phyloP scores from a whole-genome alignment of 2,888 invertebrate species.

The Conistra vaccinii region DNA sequence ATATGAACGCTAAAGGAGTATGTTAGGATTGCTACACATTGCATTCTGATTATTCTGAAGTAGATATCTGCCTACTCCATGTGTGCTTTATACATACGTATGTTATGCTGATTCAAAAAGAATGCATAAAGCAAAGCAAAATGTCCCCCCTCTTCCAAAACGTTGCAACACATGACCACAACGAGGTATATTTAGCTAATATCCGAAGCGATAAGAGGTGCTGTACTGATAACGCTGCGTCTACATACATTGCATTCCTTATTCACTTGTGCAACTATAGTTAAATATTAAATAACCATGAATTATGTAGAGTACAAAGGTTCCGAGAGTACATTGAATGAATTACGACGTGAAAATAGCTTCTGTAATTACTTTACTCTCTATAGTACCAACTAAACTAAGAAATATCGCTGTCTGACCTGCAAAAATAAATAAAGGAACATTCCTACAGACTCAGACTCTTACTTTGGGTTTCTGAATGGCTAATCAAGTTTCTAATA shows the following conservation, averaged over 20 bases:
- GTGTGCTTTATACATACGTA: no score
- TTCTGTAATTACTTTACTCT: no score
- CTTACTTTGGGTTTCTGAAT: neutral
- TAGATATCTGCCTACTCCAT: neutral
- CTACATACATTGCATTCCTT: constrained; percentile 45
- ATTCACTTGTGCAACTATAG: constrained; percentile 26
- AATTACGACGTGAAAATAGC: neutral
- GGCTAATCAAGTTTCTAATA: neutral
- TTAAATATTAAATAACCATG: constrained; percentile 27
- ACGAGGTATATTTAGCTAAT: constrained; percentile 53
- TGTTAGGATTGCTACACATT: neutral
- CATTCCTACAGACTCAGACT: neutral
- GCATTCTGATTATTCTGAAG: neutral
- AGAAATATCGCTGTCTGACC: neutral
- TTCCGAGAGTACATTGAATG: neutral
- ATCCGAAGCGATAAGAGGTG: constrained; percentile 36
- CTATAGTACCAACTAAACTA: neutral
- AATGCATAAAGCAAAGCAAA: constrained; percentile 13
- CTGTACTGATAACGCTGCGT: constrained; percentile 44
- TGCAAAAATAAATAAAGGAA: neutral
- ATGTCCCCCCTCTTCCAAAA: neutral
- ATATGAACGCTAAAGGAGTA: neutral
- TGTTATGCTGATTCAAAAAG: neutral
- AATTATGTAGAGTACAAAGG: neutral
- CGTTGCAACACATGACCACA: constrained; percentile 14